Evolutionary conservation across 2,797 vertebrate species (phyloP), one percentile per base, ranked within the genome.

Genomic region (Thalassophryne amazonica): DNA sequence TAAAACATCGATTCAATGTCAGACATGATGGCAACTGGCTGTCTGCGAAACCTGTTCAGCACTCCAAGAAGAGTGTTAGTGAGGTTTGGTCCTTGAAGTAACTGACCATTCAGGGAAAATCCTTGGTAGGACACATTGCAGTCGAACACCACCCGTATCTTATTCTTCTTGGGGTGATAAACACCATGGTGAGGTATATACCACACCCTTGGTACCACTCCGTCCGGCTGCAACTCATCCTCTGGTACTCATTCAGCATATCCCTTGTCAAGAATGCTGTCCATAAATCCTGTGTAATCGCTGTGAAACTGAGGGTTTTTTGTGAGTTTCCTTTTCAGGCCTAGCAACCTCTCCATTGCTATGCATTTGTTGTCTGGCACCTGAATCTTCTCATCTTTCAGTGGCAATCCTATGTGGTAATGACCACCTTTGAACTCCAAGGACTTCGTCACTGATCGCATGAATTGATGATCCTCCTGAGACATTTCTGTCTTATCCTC

Each of bases 341-440:
- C 29, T n/a, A n/a, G n/a, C n/a, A n/a, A n/a, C n/a, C n/a, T n/a
- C n/a, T n/a, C 32, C 21, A 51, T 29, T 31, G 37, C 57, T 9
- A 60, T 43, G 15, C 18, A 29, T 34, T 24, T 5, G 43, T 68
- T 61, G 36, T 36, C 21, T 19, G 46, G 43, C 45, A 42, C 57
- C 29, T 29, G 60, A 15, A 48, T 9, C n/a, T 35, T n/a, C 9
- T 46, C 27, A 15, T 53, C 27, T n/a, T 53, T 52, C 48, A 60
- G 12, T 21, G 40, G 58, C 10, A 60, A 16, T 6, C 23, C 19
- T 5, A 60, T 46, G 17, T 57, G 19, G 19, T 13, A 53, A 16
- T 53, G 48, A 31, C 40, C 28, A 46, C n/a, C n/a, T n/a, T n/a
- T n/a, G n/a, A n/a, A n/a, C n/a, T n/a, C n/a, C n/a, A n/a, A n/a